These are phyloP conservation scores for Balearica regulorum DNA, from an alignment of 2,797 vertebrate genomes.

Conservation along the genomic window DNA sequence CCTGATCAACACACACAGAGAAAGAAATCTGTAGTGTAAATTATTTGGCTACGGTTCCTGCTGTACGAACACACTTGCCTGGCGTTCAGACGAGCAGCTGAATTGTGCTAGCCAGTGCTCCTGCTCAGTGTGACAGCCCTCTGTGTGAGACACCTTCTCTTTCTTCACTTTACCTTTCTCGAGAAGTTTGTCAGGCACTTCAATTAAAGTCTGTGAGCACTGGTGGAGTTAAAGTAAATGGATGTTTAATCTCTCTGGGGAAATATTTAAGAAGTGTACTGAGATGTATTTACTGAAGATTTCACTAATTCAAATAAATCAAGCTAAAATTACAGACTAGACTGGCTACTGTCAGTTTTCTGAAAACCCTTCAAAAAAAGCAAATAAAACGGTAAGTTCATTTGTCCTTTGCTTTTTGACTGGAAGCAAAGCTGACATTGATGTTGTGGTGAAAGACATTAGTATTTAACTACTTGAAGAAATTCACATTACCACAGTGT, in stretches of 20 bases:
- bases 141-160: neutral
- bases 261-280: constrained; percentile 16
- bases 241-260: constrained; percentile 14
- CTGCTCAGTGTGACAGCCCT: neutral
- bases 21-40: neutral
- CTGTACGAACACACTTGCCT: neutral
- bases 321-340: constrained; percentile 57
- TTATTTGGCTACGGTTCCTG: neutral
- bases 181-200: neutral
- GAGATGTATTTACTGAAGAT: constrained; percentile 46
- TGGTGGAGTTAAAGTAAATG: constrained; percentile 10
- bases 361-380: constrained; percentile 46
- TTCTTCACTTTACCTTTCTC: neutral
- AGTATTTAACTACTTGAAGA: constrained; percentile 65
- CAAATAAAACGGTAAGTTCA: constrained; percentile 46
- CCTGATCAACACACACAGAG: neutral
- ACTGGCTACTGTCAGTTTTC: constrained; percentile 16
- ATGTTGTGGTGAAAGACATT: constrained; percentile 41
- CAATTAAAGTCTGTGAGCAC: constrained; percentile 30
- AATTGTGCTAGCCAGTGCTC: neutral
- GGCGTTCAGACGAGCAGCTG: neutral
- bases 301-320: constrained; percentile 65
- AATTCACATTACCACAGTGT: constrained; percentile 61
- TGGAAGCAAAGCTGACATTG: constrained; percentile 15
- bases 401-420: constrained; percentile 50